Conservation (phyloP, 1,140 invertebrate species). For the Caenorhabditis tropicalis region DNA sequence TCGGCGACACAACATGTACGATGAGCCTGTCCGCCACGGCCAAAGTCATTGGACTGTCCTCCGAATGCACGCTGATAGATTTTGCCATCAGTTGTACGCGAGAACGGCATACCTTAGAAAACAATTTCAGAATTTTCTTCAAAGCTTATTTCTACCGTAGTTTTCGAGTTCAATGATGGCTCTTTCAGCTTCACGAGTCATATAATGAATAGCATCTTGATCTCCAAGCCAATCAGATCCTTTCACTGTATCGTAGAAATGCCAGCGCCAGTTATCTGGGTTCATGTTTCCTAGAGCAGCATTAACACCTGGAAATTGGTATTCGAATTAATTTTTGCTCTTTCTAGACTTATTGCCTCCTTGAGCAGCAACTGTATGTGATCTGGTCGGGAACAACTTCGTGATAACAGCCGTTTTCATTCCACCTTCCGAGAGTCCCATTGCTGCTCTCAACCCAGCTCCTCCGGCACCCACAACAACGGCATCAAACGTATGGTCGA, state of each 20-base stretch:
- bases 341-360: constrained; percentile 75
- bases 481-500: constrained; percentile 93
- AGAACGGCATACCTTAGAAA: constrained; percentile 96
- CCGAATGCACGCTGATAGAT: constrained; percentile 98
- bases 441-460: constrained; percentile 90
- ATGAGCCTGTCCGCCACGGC: constrained; percentile 93
- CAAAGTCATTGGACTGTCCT: constrained; percentile 92
- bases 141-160: too few relatives aligned
- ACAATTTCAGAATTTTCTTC: too few relatives aligned
- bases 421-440: constrained; percentile 89
- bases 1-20: constrained; percentile 79
- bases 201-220: constrained; percentile 96
- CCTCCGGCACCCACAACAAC: constrained; percentile 92
- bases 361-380: constrained; percentile 95
- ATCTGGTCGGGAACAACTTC: constrained; percentile 86
- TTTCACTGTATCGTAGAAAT: constrained; percentile 96
- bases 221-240: constrained; percentile 98
- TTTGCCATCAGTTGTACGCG: constrained; percentile 86
- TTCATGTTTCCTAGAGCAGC: constrained; percentile 92
- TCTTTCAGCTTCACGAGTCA: constrained; percentile 93
- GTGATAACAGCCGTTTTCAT: constrained; percentile 94
- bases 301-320: constrained; percentile 78
- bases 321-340: background rate
- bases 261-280: constrained; percentile 94
- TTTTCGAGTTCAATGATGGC: constrained; percentile 97